Percentiles rank a stretch among this genome's conserved stretches.
Evolutionary conservation across 1,140 invertebrate species (phyloP).

Genomic region (Stratiolaelaps scimitus): DNA sequence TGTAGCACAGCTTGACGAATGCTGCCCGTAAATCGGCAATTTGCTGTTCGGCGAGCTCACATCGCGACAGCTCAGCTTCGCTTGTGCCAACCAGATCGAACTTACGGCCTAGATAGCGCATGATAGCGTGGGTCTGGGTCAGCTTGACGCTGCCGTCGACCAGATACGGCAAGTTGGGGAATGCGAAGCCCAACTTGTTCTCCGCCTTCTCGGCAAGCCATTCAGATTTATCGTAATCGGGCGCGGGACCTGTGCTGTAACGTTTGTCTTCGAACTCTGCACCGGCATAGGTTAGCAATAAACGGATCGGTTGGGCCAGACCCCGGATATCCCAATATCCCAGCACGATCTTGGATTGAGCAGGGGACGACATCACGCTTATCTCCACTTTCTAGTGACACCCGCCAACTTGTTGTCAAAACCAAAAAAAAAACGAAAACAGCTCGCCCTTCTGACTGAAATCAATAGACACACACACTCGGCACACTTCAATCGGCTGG

Average conservation of each 20-base stretch:
- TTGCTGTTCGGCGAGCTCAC: too few relatives aligned
- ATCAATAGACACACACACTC: too few relatives aligned
- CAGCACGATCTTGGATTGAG: not conserved
- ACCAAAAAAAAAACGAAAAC: too few relatives aligned
- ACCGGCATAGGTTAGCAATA: conserved; percentile 32
- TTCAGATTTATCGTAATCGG: conserved; percentile 33
- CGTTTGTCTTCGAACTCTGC: conserved; percentile 34
- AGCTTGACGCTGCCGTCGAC: conserved; percentile 36
- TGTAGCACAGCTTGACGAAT: too few relatives aligned
- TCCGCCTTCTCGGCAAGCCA: conserved; percentile 39
- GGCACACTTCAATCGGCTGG: too few relatives aligned
- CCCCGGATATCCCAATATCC: conserved; percentile 34
- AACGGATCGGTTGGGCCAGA: conserved; percentile 33
- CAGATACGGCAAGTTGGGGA: conserved; percentile 39
- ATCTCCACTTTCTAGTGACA: too few relatives aligned
- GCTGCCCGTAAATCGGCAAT: too few relatives aligned
- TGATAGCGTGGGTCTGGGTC: conserved; percentile 42
- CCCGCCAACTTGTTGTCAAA: too few relatives aligned
- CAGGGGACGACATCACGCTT: too few relatives aligned
- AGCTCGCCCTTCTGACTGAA: too few relatives aligned
- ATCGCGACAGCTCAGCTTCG: too few relatives aligned
- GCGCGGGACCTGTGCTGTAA: conserved; percentile 33
- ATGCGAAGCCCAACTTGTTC: conserved; percentile 37
- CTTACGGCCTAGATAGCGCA: conserved; percentile 44
- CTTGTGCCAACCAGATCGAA: conserved; percentile 37